Evolutionary conservation across 2,888 invertebrate species (phyloP).

Genomic region (Ceraclea dissimilis): DNA sequence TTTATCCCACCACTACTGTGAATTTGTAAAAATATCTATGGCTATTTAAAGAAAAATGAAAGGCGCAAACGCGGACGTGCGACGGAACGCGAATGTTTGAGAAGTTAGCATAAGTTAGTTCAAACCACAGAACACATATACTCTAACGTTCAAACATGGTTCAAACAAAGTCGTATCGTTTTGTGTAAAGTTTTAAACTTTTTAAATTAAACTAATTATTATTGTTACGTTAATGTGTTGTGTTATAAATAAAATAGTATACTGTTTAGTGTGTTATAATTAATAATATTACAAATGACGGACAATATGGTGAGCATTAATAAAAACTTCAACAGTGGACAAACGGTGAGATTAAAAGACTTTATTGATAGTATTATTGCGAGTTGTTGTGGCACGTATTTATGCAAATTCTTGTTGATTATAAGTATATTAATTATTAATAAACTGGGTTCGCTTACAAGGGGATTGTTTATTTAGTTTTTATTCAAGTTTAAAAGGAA

Average conservation of each 20-base stretch:
- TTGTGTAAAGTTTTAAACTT: not conserved
- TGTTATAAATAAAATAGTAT: not conserved
- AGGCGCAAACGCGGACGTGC: too few relatives aligned
- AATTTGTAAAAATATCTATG: too few relatives aligned
- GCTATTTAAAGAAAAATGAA: too few relatives aligned
- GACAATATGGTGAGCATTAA: conserved; percentile 24
- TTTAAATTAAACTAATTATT: not conserved
- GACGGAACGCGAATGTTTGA: too few relatives aligned
- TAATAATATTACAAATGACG: not conserved
- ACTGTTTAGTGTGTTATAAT: not conserved
- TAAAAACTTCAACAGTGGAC: conserved; percentile 21
- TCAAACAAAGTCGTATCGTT: too few relatives aligned
- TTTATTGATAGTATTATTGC: not conserved
- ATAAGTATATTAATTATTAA: not conserved
- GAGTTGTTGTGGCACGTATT: too few relatives aligned
- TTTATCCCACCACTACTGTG: too few relatives aligned
- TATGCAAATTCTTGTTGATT: not conserved
- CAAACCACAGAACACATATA: too few relatives aligned
- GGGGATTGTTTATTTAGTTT: not conserved
- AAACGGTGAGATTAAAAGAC: conserved; percentile 17
- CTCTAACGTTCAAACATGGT: too few relatives aligned
- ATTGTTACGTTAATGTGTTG: not conserved
- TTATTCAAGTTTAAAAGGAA: not conserved
- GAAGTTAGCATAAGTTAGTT: too few relatives aligned
- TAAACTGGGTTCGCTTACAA: not conserved